Conservation (phyloP, 2,888 invertebrate species). For the Dione juno region DNA sequence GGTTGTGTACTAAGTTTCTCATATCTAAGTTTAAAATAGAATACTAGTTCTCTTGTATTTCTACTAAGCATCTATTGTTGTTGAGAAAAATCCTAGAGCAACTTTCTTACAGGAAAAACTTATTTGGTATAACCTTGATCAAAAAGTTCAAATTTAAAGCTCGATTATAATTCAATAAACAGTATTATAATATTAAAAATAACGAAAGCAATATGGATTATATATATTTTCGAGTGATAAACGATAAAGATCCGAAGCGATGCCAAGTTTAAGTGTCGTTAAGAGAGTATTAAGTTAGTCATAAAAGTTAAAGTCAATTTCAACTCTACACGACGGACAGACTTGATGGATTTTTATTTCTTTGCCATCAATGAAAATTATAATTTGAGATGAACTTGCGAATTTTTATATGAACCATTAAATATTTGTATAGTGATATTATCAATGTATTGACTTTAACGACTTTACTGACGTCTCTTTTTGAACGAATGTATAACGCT, state of each 20-base stretch:
- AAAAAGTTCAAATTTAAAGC: neutral
- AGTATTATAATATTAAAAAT: neutral
- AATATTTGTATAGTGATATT: neutral
- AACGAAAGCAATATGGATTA: neutral
- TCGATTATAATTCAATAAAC: neutral
- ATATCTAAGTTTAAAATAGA: slow-evolving; percentile 19
- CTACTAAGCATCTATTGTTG: slow-evolving; percentile 8
- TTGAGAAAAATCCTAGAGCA: neutral
- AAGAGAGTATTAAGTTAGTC: slow-evolving; percentile 13
- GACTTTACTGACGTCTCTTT: neutral
- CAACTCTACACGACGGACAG: slow-evolving; percentile 13
- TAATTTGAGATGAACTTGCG: neutral
- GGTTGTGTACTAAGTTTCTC: slow-evolving; percentile 16
- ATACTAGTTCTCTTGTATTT: slow-evolving; percentile 2
- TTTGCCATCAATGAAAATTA: slow-evolving; percentile 4
- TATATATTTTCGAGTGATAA: neutral
- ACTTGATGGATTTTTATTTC: slow-evolving; percentile 16
- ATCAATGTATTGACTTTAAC: neutral
- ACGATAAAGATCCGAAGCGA: slow-evolving; percentile 7
- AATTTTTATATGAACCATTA: slow-evolving; percentile 4
- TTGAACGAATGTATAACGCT: neutral
- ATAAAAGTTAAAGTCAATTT: slow-evolving; percentile 24
- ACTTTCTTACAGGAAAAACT: neutral
- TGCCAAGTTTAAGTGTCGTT: slow-evolving; percentile 12
- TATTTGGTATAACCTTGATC: neutral